Evolutionary conservation across 2,113 vertebrate genomes (phyloP), one percentile per base, ranked within the genome.

Genomic region (Aepyceros melampus): DNA sequence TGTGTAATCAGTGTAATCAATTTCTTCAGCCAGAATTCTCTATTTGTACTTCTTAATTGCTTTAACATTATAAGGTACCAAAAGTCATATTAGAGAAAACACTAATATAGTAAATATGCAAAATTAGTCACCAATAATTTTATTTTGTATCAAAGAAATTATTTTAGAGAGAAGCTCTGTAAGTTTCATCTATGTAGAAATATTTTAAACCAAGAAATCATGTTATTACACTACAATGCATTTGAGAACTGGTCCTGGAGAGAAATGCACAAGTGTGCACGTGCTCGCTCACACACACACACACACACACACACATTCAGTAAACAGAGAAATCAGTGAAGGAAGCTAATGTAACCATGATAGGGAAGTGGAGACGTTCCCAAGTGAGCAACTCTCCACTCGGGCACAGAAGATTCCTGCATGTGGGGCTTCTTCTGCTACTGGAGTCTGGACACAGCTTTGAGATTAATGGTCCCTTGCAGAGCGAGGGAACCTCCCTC

Each of bases 101-200:
- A 94, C 33, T 64, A 84, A 85, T 89, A 60, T 6, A 94, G 64
- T 84, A 9, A 94, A 58, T 40, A 53, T 33, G 33, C 3, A 91
- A 95, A 64, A 91, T 36, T 60, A 85, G 43, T 64, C 49, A 79
- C 10, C 29, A 85, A n/a, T 71, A 53, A n/a, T 17, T 78, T 45
- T 87, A 93, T 55, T 78, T 71, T 87, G 82, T 82, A 89, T 43
- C 64, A 85, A 84, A 51, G 40, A 89, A 71, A 49, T 84, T 14
- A 91, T 67, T 91, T 19, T 45, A 58, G 25, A 79, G 36, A 91
- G 47, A 71, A 88, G 11, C 12, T 51, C 33, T 79, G 6, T 56
- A 76, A 96, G 33, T 71, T 36, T 31, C 7, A 67, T 45, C 74
- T 91, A 4, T 11, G 7, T 23, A 45, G 27, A 97, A 84, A 71